Evolutionary conservation across 2,797 vertebrate genomes (phyloP), one percentile per base, ranked within the genome.

Genomic region (Manis crassicaudata): DNA sequence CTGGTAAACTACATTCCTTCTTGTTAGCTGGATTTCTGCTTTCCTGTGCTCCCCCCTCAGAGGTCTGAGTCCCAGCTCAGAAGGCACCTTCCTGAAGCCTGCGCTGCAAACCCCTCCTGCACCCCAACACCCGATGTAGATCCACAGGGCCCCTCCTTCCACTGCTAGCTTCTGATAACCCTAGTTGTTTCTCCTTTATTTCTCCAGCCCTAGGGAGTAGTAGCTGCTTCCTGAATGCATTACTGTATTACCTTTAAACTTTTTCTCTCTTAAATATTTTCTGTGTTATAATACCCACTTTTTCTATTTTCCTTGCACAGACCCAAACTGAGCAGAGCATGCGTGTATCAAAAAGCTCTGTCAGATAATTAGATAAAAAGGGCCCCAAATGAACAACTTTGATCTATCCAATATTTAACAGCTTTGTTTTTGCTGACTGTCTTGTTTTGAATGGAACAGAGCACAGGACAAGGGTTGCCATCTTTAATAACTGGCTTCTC

Each of bases 291-390:
- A 75, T 56, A 13, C 5, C 11, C 75, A 29, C 1, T 3, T 0
- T 89, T 85, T 63, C 23, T 85, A 37, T 43, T 94, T 85, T 65
- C 63, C 56, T 77, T 73, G 10, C 20, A 0, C 81, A 50, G 52
- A 56, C 18, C 20, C 50, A 82, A 17, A 73, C 21, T 62, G 50
- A 77, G 21, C 32, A 82, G 2, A 67, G 3, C 8, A 43, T 54
- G 21, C 7, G 9, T 46, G 17, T 23, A 37, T 93, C 9, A 43
- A 92, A 92, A 88, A 21, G 10, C 1, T 73, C 23, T 75, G 6
- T 54, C 88, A 91, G 6, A 67, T 85, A 76, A 95, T 60, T 88
- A 89, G 83, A 82, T 68, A 90, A 94, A n/a, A 6, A 18, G 37
- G 56, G 29, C 27, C 17, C 21, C 54, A 60, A 77, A 63, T 88